Base-by-base conservation (phyloP, 2,797 vertebrate genomes). In the Perdix hodgsoniae region DNA sequence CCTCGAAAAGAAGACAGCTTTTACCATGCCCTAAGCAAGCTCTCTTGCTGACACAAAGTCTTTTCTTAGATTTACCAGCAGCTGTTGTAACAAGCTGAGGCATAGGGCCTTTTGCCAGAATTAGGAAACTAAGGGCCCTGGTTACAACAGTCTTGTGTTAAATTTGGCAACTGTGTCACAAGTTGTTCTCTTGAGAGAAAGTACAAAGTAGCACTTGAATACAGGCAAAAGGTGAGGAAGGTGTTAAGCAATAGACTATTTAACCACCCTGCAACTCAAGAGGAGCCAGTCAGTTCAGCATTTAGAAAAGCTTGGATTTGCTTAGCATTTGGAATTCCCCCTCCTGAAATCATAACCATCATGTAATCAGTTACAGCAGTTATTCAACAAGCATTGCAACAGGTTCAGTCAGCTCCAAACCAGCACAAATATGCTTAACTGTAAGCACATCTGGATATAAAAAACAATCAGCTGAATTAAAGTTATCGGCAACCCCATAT, bases 171-270 rank as follows among this genome's bases (percentile, higher is more conserved):
- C 23, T 49, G 47, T 49, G 47, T 49, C 23, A 29, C 47, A 60
- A 84, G n/a, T 21, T 73, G 10, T 39, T 63, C 71, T 82, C 29
- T 1, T 40, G 26, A 49, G 16, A 40, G 27, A 50, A 83, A 94
- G 50, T 44, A 52, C 35, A 73, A 44, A 49, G 42, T 14, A 52
- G 19, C 35, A 81, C 47, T 40, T 75, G 49, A 91, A 95, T 93
- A 19, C n/a, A 84, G n/a, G 57, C 73, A 78, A 97, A 93, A 82
- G 44, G 70, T 31, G 27, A 96, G 21, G 37, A 67, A 64, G 14
- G 35, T 40, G 6, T 90, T 95, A 69, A 63, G 74, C 60, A 96
- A 96, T 37, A 86, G 15, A 37, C 13, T 61, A 63, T 0, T 0
- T 23, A 74, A 88, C 27, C 33, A 50, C 17, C 49, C 87, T 3